These are phyloP conservation scores for Onthophagus sagittarius DNA, from an alignment of 2,888 invertebrate species.

Conservation along the genomic window DNA sequence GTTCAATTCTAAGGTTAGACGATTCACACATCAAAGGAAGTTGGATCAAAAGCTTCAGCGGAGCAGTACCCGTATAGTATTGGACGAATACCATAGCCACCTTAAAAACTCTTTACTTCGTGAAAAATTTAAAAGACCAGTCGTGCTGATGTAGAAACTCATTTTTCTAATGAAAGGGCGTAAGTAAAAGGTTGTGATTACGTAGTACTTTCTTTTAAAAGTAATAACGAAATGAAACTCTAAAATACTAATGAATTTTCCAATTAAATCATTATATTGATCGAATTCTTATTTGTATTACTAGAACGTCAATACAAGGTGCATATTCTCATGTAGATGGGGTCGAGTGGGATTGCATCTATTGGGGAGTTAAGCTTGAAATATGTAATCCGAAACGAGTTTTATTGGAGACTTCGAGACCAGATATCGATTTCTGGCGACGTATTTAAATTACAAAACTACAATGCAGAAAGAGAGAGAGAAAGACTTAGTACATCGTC, in stretches of 20 bases:
- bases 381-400: constrained; percentile 7
- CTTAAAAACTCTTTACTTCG: not conserved
- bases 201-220: not conserved
- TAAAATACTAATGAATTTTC: no score
- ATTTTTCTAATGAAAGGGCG: not conserved
- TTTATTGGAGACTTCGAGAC: constrained; percentile 12
- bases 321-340: constrained; percentile 8
- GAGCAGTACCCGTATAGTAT: not conserved
- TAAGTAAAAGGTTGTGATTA: not conserved
- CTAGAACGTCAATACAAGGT: not conserved
- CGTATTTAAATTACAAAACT: constrained; percentile 12
- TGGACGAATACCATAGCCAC: not conserved
- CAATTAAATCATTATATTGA: no score
- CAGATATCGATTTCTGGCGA: constrained; percentile 6
- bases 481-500: not conserved
- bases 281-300: not conserved
- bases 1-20: constrained; percentile 6
- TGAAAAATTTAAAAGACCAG: not conserved
- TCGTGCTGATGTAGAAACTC: not conserved
- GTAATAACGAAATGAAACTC: not conserved
- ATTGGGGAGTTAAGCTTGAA: not conserved
- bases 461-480: not conserved
- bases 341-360: not conserved
- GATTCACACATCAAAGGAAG: constrained; percentile 12
- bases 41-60: not conserved